Evolutionary conservation across 2,888 invertebrate species (phyloP).

Genomic region (Phaonia tiefii): DNA sequence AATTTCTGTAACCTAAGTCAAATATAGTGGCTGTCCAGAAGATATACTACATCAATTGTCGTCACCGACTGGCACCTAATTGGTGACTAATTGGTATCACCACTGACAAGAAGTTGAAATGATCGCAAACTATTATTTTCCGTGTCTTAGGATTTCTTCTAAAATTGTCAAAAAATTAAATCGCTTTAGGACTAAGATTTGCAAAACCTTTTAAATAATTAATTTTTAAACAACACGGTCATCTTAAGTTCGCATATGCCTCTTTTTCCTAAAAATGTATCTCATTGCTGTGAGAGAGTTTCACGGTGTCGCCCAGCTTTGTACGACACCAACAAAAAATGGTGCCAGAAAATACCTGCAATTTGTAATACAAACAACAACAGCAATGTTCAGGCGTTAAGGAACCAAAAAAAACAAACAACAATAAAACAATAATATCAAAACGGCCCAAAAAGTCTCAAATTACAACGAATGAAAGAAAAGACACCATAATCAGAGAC

Average conservation of each 20-base stretch:
- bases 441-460: slow-evolving; percentile 38
- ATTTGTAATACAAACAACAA: slow-evolving; percentile 61
- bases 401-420: background rate
- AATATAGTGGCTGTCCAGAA: too few species aligned
- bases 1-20: too few species aligned
- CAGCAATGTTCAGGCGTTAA: background rate
- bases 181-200: too few species aligned
- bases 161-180: too few species aligned
- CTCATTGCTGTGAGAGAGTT: background rate
- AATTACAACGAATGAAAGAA: slow-evolving; percentile 51
- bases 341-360: slow-evolving; percentile 65
- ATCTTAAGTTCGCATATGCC: background rate
- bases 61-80: too few species aligned
- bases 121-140: too few species aligned
- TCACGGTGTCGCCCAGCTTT: background rate
- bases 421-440: slow-evolving; percentile 19
- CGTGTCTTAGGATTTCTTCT: too few species aligned
- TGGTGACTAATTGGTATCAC: too few species aligned
- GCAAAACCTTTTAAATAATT: too few species aligned
- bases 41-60: too few species aligned
- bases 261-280: slow-evolving; percentile 1
- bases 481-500: slow-evolving; percentile 67
- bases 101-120: too few species aligned
- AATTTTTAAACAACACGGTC: too few species aligned
- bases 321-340: background rate